phyloP scores from a whole-genome alignment of 2,888 invertebrate genomes.

The Trachelus stipa region DNA sequence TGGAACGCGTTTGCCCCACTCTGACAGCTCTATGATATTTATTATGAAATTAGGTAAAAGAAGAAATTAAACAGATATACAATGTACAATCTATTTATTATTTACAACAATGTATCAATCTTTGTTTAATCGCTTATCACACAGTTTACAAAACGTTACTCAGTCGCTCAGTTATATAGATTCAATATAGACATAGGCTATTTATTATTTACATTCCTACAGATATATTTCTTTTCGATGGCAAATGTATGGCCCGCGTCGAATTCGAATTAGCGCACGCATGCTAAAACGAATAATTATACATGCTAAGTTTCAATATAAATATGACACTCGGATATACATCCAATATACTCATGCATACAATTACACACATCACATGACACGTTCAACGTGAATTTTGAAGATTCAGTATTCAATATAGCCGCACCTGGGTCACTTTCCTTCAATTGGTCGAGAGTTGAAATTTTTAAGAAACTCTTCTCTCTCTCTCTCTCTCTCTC shows the following conservation, averaged over 20 bases:
- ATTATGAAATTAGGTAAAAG: not conserved
- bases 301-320: slow-evolving; percentile 22
- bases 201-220: slow-evolving; percentile 7
- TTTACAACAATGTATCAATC: slow-evolving; percentile 61
- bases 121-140: slow-evolving; percentile 48
- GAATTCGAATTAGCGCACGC: not conserved
- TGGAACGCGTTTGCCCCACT: too few relatives aligned
- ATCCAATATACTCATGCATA: slow-evolving; percentile 20
- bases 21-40: too few relatives aligned
- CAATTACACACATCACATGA: slow-evolving; percentile 16
- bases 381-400: slow-evolving; percentile 39
- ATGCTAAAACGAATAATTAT: not conserved
- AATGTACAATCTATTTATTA: slow-evolving; percentile 61
- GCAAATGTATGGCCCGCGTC: not conserved
- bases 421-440: not conserved
- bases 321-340: slow-evolving; percentile 26
- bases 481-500: not conserved
- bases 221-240: slow-evolving; percentile 6
- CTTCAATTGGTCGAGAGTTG: not conserved
- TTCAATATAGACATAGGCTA: slow-evolving; percentile 16
- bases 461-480: not conserved
- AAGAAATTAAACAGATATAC: slow-evolving; percentile 22
- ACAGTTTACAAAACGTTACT: slow-evolving; percentile 56
- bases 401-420: not conserved
- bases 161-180: slow-evolving; percentile 34